These are phyloP conservation scores for Caligus rogercresseyi DNA, from an alignment of 1,140 invertebrate species.

Conservation along the genomic window DNA sequence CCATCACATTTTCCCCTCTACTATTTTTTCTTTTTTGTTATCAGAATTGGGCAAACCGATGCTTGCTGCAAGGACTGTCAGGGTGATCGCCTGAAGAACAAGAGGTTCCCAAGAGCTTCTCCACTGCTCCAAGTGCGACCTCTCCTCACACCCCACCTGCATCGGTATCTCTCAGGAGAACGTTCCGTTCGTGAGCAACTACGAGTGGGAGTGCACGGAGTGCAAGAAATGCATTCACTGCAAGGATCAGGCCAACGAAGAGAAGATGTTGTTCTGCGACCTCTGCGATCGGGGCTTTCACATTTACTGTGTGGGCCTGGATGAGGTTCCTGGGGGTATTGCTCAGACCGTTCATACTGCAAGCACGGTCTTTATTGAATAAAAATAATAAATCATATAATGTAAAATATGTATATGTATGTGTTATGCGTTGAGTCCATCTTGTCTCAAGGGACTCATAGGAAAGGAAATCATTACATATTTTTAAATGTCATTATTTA, in stretches of 20 bases:
- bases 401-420: too few relatives aligned
- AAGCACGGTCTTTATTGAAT: too few relatives aligned
- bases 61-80: background rate
- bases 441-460: too few relatives aligned
- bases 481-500: background rate
- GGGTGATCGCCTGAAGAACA: constrained; percentile 11
- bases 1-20: too few relatives aligned
- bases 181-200: constrained; percentile 58
- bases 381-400: too few relatives aligned
- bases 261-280: constrained; percentile 89
- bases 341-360: constrained; percentile 54
- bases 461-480: too few relatives aligned
- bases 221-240: constrained; percentile 81
- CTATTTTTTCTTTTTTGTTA: too few relatives aligned
- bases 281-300: constrained; percentile 85
- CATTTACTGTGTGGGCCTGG: constrained; percentile 75
- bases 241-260: constrained; percentile 62
- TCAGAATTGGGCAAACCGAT: background rate
- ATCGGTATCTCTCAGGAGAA: constrained; percentile 62
- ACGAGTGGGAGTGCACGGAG: constrained; percentile 83
- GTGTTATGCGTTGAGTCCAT: too few relatives aligned
- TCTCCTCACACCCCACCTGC: constrained; percentile 54
- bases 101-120: constrained; percentile 25
- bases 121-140: constrained; percentile 26
- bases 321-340: constrained; percentile 67